Evolutionary conservation across 1,140 invertebrate species (phyloP).

Genomic region (Doryteuthis pealeii): DNA sequence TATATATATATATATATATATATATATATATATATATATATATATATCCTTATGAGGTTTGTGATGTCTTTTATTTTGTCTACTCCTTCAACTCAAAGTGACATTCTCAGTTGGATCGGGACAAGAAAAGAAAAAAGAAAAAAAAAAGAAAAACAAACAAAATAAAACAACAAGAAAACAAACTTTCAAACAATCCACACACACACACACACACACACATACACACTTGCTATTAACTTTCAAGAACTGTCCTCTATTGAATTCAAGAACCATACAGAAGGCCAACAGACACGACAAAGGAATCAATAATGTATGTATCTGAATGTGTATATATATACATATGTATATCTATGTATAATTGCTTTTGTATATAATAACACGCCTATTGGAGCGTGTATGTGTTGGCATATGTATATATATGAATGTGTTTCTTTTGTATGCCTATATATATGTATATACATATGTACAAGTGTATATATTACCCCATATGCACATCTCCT

Average conservation of each 20-base stretch:
- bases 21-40: neutral
- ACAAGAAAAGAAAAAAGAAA: neutral
- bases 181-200: neutral
- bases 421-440: no score
- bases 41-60: no score
- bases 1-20: conserved; percentile 4
- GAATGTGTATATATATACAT: neutral
- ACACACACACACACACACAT: neutral
- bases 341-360: neutral
- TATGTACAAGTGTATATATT: neutral
- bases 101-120: no score
- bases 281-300: no score
- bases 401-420: neutral
- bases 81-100: no score
- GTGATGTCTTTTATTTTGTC: no score
- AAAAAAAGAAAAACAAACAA: neutral
- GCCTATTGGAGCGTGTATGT: no score
- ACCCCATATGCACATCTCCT: neutral
- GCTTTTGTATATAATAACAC: no score
- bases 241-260: neutral
- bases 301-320: neutral
- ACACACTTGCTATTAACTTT: neutral
- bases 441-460: neutral
- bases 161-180: neutral
- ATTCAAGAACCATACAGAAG: neutral